A percentile compares a stretch with the other conserved stretches of the same genome.
Conservation (phyloP, 2,113 vertebrate genomes). For the Caloenas nicobarica region DNA sequence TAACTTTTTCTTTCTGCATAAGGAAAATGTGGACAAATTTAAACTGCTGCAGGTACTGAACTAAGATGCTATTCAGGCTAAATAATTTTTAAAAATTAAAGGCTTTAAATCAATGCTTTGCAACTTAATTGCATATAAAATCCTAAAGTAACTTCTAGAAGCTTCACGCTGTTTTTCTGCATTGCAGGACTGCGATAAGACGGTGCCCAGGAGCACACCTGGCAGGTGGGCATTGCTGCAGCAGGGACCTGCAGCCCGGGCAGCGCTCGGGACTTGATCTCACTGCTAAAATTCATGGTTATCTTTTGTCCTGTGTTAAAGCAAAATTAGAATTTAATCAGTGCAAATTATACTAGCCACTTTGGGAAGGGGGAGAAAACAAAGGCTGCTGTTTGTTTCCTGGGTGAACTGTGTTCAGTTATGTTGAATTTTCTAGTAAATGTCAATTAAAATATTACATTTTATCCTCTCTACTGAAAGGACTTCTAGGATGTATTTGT, state of each 20-base stretch:
- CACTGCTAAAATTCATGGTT: not conserved
- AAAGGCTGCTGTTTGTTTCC: not conserved
- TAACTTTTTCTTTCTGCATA: not conserved
- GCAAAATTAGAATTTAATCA: not conserved
- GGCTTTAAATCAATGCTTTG: not conserved
- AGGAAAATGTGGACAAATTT: not conserved
- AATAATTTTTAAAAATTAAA: not conserved
- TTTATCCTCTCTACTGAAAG: not conserved
- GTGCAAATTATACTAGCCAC: not conserved
- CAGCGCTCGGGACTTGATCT: not conserved
- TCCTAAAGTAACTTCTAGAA: conserved; percentile 7
- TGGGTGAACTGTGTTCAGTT: not conserved
- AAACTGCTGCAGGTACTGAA: not conserved
- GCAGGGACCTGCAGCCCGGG: not conserved
- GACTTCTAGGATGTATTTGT: not conserved
- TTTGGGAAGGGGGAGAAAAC: not conserved
- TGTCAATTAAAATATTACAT: not conserved
- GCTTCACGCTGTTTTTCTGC: conserved; percentile 1
- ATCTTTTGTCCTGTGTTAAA: not conserved
- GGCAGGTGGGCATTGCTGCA: conserved; percentile 78
- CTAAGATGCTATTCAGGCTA: not conserved
- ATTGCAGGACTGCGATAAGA: conserved; percentile 89
- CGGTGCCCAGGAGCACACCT: conserved; percentile 87
- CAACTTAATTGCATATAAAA: not conserved
- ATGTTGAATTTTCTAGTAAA: not conserved